Evolutionary conservation across 2,888 invertebrate species (phyloP).

Genomic region (Andrena dorsata): DNA sequence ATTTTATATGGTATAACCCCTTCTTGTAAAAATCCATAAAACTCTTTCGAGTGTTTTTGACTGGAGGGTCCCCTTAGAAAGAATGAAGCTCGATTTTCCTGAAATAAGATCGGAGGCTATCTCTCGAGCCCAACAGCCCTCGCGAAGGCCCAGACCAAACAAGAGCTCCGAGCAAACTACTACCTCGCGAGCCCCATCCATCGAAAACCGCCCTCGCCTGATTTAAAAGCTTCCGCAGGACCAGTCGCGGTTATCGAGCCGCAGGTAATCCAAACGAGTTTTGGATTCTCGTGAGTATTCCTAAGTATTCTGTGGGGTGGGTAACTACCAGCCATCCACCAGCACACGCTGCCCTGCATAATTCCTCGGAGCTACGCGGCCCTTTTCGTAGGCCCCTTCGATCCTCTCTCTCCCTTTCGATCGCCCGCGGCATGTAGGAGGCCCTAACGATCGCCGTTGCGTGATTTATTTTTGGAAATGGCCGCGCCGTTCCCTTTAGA

Average conservation of each 20-base stretch:
- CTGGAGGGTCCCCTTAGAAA: not conserved
- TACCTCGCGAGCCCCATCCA: constrained; percentile 7
- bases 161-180: constrained; percentile 31
- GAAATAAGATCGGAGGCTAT: not conserved
- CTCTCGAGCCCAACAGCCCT: not conserved
- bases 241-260: constrained; percentile 63
- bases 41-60: not conserved
- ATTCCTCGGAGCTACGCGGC: constrained; percentile 71
- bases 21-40: too few species aligned
- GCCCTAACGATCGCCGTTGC: constrained; percentile 78
- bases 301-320: constrained; percentile 72
- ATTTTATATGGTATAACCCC: too few species aligned
- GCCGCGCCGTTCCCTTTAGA: constrained; percentile 51
- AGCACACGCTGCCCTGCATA: constrained; percentile 74
- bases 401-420: constrained; percentile 23
- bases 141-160: constrained; percentile 11
- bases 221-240: constrained; percentile 63
- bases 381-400: constrained; percentile 23
- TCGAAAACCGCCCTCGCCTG: constrained; percentile 52
- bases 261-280: constrained; percentile 71
- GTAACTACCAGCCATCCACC: constrained; percentile 74
- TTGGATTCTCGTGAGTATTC: constrained; percentile 73
- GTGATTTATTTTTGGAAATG: constrained; percentile 82
- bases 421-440: constrained; percentile 42
- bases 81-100: not conserved